Conservation (phyloP, 1,140 invertebrate species). For the Drosophila truncata region DNA sequence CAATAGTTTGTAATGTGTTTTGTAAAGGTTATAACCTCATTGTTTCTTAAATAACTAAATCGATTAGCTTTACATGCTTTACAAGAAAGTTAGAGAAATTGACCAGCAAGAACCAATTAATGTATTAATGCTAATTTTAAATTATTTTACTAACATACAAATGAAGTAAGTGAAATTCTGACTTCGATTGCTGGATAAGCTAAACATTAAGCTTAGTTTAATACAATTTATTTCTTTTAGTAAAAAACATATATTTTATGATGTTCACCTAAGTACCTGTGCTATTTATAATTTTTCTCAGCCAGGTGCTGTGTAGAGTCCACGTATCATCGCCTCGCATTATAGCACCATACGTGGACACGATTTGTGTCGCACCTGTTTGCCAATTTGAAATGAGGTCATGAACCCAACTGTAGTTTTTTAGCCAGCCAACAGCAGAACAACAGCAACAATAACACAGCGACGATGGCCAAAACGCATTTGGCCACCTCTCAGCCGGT, state of each 20-base stretch:
- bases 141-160: no score
- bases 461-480: slow-evolving; percentile 53
- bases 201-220: no score
- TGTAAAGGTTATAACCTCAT: neutral
- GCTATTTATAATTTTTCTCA: slow-evolving; percentile 27
- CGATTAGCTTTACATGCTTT: no score
- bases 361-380: slow-evolving; percentile 78
- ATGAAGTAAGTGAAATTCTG: no score
- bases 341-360: slow-evolving; percentile 40
- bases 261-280: neutral
- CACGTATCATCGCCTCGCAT: slow-evolving; percentile 34
- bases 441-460: slow-evolving; percentile 44
- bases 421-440: slow-evolving; percentile 35
- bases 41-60: no score
- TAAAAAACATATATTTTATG: neutral
- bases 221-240: no score
- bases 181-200: no score
- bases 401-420: slow-evolving; percentile 80
- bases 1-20: neutral
- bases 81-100: no score
- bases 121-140: no score
- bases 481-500: slow-evolving; percentile 70
- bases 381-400: slow-evolving; percentile 80
- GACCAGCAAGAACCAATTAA: no score
- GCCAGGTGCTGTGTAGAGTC: slow-evolving; percentile 18